Base-by-base conservation (phyloP, 2,797 vertebrate genomes). In the Acomys russatus region DNA sequence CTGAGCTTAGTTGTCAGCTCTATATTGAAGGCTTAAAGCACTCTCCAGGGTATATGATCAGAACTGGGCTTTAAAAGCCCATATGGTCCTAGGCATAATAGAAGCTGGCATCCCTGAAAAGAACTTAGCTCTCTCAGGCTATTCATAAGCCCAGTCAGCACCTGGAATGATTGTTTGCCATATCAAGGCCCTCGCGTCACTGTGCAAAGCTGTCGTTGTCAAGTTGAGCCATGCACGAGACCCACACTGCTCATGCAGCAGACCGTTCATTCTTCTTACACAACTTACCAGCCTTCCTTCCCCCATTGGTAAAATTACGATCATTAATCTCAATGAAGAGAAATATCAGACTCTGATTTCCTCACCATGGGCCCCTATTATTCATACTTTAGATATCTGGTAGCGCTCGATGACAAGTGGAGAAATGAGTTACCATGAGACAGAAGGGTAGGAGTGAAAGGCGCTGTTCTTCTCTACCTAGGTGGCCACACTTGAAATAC, bases 371-470 rank as follows among this genome's bases (percentile, higher is more conserved):
- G 38, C 92, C 74, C 61, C 95, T 93, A 90, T 97, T 98, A 97
- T 95, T 98, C 80, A 97, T 96, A 77, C 92, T 97, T 97, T 97
- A 97, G 96, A 97, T 96, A 98, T 97, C 88, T 97, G 22, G 71
- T 94, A 74, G 38, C 59, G 44, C 90, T 97, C 94, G 70, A 92
- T 97, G 88, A 96, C 96, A 96, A 77, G 93, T 78, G 4, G 80
- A 92, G 64, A 94, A 94, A 95, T 83, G 92, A 85, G 73, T 84
- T 68, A 38, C 78, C 28, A 74, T 18, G 78, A 95, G 82, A 90
- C 59, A 61, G 30, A 86, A 77, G 78, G 18, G 38, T 17, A 30
- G 23, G 59, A 78, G 49, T 25, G 3, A 23, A 35, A 15, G 33
- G n/a, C 10, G 54, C 28, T 64, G 28, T 84, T 93, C 94, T 78